phyloP scores from a whole-genome alignment of 2,797 vertebrate genomes.

The Hemitrygon akajei region DNA sequence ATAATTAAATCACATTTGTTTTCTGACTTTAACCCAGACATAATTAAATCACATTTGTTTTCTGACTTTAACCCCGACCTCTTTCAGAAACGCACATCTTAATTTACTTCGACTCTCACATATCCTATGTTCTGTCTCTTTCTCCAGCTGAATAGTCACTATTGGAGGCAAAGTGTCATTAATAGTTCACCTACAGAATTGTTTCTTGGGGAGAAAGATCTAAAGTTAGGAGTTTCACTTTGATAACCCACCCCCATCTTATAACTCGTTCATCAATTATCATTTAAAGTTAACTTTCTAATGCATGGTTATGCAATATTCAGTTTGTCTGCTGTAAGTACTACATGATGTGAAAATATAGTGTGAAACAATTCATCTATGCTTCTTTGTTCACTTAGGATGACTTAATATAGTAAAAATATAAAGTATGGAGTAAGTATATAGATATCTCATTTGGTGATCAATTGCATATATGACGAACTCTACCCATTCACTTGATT shows the following conservation, averaged over 20 bases:
- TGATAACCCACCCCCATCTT: neutral
- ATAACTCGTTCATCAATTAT: neutral
- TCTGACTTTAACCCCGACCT: no score
- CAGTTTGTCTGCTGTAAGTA: neutral
- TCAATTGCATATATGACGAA: neutral
- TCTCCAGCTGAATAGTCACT: neutral
- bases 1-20: no score
- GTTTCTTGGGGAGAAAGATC: neutral
- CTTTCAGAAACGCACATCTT: no score
- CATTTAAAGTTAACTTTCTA: neutral
- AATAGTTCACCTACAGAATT: neutral
- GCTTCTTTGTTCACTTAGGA: neutral
- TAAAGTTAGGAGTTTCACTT: neutral
- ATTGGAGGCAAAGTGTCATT: slow-evolving; percentile 3
- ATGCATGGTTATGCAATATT: neutral
- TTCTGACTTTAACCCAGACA: no score
- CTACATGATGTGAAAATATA: neutral
- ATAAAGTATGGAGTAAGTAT: no score
- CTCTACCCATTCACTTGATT: neutral
- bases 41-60: no score
- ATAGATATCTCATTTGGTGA: neutral
- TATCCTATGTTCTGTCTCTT: neutral
- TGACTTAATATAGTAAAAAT: neutral
- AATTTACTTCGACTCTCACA: no score
- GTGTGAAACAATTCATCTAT: neutral